Percentiles rank a stretch among this genome's conserved stretches.
Evolutionary conservation across 1,140 invertebrate species (phyloP).

Genomic region (Drosophila watanabei): DNA sequence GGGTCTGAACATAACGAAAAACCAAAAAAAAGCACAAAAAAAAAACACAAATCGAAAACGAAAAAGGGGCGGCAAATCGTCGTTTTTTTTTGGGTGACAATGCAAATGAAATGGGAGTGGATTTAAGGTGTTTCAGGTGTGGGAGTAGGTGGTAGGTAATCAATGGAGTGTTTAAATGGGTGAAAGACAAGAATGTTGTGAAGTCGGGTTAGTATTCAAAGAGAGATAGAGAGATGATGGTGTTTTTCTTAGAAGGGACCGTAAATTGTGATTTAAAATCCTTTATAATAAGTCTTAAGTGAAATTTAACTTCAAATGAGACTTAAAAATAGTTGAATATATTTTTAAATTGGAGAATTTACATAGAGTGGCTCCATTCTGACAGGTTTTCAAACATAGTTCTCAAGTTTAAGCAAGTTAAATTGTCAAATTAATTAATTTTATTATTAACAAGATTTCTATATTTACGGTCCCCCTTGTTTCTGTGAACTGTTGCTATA

Average conservation of each 20-base stretch:
- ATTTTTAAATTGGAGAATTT: no score
- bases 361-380: no score
- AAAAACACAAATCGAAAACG: conserved; percentile 56
- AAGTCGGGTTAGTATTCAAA: conserved; percentile 50
- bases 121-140: conserved; percentile 19
- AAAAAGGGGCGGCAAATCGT: conserved; percentile 76
- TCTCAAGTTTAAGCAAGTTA: no score
- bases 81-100: conserved; percentile 25
- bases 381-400: not conserved
- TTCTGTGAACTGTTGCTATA: conserved; percentile 15
- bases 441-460: not conserved
- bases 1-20: conserved; percentile 88
- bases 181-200: conserved; percentile 66
- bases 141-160: conserved; percentile 14
- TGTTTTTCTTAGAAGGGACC: conserved; percentile 15
- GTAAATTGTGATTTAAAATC: conserved; percentile 1
- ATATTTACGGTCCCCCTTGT: conserved; percentile 16
- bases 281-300: not conserved
- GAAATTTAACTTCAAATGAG: not conserved
- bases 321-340: not conserved
- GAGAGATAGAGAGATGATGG: conserved; percentile 32
- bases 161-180: conserved; percentile 39
- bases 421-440: not conserved
- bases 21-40: conserved; percentile 49
- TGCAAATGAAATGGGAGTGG: conserved; percentile 52